Conservation (phyloP, 2,113 vertebrate genomes). For the Glaucomys volans region DNA sequence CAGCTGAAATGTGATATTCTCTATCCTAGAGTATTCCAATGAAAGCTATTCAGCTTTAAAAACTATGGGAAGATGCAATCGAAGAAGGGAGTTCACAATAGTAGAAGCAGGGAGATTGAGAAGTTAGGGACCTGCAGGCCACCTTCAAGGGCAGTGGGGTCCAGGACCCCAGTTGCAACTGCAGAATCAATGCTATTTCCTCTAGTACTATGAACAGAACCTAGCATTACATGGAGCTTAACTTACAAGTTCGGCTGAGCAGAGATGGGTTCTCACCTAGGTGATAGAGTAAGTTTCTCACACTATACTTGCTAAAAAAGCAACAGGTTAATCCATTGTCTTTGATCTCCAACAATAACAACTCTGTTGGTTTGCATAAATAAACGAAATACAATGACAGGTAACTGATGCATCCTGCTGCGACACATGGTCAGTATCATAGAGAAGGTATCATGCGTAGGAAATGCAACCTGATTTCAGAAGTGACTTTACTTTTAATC, state of each 20-base stretch:
- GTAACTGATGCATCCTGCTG: not conserved
- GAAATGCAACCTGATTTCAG: not conserved
- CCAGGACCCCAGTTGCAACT: not conserved
- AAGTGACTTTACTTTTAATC: not conserved
- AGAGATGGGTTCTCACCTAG: not conserved
- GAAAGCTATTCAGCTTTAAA: not conserved
- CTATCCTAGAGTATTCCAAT: not conserved
- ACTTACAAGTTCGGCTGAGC: not conserved
- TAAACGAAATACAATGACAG: conserved; percentile 7
- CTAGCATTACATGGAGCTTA: not conserved
- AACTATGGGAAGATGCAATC: not conserved
- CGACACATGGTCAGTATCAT: not conserved
- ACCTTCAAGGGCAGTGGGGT: not conserved
- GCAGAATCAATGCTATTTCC: conserved; percentile 9
- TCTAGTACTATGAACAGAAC: not conserved
- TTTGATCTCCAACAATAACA: not conserved
- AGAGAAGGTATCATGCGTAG: not conserved
- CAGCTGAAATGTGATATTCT: not conserved
- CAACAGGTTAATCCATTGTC: not conserved
- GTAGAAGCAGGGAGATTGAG: not conserved
- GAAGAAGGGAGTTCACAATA: not conserved
- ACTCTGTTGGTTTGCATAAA: not conserved
- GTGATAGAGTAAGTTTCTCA: not conserved
- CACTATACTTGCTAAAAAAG: not conserved
- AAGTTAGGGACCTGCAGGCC: not conserved